Base-by-base conservation (phyloP, 2,113 vertebrate genomes). In the Alouatta palliata region DNA sequence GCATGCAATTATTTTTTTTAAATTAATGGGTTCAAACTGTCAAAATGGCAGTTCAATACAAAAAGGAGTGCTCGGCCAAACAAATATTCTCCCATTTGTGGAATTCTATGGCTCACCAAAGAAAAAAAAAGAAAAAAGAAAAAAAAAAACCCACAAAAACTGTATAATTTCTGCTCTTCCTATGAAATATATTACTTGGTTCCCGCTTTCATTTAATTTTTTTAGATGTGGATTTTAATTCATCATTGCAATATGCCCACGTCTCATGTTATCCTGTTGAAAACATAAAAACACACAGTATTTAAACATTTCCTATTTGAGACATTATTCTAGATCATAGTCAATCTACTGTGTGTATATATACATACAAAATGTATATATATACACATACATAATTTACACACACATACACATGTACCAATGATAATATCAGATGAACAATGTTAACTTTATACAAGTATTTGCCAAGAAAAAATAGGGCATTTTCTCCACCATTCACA, bases 401-500 rank as follows among this genome's bases (percentile, higher is more conserved):
- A 95, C 84, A 97, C 94, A 98, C 83, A 96, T 77, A 96, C 79
- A 98, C 97, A 97, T 71, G 87, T 98, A 98, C 97, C 97, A 98
- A 98, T 96, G 97, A 98, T 98, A 98, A 98, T 76, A 98, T 97
- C 98, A 99, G 98, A 98, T 97, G 4, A 97, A 98, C 98, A 98
- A 98, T 89, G 97, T 98, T 98, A 98, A 98, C 90, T 98, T 98
- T 98, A 98, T 98, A 99, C 98, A 99, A 95, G 97, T 97, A 98
- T 98, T 98, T 98, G 98, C 98, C 98, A 98, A 98, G 98, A 98
- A 98, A 98, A 98, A 98, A 98, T 98, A 98, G 98, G 98, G 98
- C 98, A 99, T 99, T 98, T 99, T 97, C 97, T 98, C 98, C 97
- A 98, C 98, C 99, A 99, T 99, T 99, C 99, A 99, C 99, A 99